phyloP scores from a whole-genome alignment of 2,113 vertebrate genomes.

The Tiliqua scincoides region DNA sequence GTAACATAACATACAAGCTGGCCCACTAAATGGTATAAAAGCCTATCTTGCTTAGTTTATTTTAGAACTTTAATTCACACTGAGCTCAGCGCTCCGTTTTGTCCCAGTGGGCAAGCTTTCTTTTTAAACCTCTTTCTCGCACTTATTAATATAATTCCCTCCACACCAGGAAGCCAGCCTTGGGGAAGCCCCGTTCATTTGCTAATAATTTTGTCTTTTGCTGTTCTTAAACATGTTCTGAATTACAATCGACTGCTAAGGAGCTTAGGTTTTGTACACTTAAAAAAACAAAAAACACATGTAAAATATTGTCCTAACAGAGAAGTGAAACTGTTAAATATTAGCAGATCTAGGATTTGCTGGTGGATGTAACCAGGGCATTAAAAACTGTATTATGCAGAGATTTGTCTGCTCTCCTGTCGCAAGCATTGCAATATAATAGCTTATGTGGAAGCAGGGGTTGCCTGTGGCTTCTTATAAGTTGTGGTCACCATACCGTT shows the following conservation, averaged over 20 bases:
- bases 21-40: slow-evolving; percentile 68
- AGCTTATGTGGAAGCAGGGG: neutral
- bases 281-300: neutral
- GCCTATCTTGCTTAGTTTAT: slow-evolving; percentile 71
- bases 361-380: neutral
- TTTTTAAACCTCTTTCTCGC: slow-evolving; percentile 72
- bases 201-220: slow-evolving; percentile 71
- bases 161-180: slow-evolving; percentile 68
- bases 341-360: slow-evolving; percentile 15
- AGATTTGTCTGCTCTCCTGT: neutral
- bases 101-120: slow-evolving; percentile 69
- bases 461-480: no score
- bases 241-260: slow-evolving; percentile 58
- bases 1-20: slow-evolving; percentile 67
- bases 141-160: slow-evolving; percentile 75
- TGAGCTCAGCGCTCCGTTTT: slow-evolving; percentile 67
- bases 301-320: slow-evolving; percentile 30
- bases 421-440: neutral
- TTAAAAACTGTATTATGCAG: neutral
- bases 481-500: neutral
- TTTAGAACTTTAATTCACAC: slow-evolving; percentile 76
- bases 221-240: slow-evolving; percentile 49
- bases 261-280: slow-evolving; percentile 43
- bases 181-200: slow-evolving; percentile 67
- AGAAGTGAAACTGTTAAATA: slow-evolving; percentile 20